Evolutionary conservation across 2,797 vertebrate genomes (phyloP).

Genomic region (Myotis pilosus): DNA sequence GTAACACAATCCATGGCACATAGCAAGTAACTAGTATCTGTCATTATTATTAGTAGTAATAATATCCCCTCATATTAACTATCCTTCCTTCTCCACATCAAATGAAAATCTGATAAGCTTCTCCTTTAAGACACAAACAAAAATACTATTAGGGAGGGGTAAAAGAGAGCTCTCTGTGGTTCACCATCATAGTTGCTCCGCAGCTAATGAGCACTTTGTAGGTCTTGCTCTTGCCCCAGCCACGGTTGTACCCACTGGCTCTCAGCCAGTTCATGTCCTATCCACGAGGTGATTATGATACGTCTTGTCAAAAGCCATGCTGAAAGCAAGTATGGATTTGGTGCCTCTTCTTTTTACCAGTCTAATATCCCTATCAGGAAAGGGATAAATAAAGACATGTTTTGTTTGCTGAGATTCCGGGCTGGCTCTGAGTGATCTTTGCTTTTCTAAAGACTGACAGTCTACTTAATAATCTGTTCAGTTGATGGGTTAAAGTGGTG

Average conservation of each 20-base stretch:
- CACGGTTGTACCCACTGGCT: background rate
- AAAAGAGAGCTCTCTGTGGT: background rate
- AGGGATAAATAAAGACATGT: constrained; percentile 72
- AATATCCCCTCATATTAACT: background rate
- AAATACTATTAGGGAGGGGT: background rate
- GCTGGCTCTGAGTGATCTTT: constrained; percentile 72
- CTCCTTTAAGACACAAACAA: background rate
- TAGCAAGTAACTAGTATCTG: background rate
- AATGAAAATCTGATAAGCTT: background rate
- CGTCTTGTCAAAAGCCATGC: constrained; percentile 61
- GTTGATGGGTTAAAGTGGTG: constrained; percentile 76
- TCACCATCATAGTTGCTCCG: background rate
- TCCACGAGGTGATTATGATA: constrained; percentile 52
- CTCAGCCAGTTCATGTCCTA: constrained; percentile 43
- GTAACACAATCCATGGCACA: background rate
- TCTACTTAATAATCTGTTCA: constrained; percentile 74
- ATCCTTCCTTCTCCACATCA: background rate
- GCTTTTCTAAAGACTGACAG: constrained; percentile 78
- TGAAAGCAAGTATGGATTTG: constrained; percentile 62
- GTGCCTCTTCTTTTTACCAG: constrained; percentile 60
- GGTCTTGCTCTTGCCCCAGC: constrained; percentile 10
- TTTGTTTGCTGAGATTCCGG: constrained; percentile 75
- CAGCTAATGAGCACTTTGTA: background rate
- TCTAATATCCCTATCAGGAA: constrained; percentile 74
- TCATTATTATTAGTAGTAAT: background rate